phyloP scores from a whole-genome alignment of 2,797 vertebrate species.

The Clarias pachynema region DNA sequence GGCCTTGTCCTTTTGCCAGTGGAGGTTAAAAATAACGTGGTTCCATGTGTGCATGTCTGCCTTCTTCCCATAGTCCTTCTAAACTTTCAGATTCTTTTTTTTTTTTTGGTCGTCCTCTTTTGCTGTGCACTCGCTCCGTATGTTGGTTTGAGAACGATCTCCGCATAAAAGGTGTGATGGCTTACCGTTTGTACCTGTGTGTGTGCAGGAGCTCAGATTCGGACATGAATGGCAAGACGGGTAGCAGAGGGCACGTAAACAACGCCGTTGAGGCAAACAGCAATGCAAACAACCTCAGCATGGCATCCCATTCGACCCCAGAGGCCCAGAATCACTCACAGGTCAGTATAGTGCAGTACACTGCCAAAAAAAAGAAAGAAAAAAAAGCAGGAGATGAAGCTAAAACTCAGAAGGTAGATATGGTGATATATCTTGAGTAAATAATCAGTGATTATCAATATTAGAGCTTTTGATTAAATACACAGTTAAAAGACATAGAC shows the following conservation, averaged over 20 bases:
- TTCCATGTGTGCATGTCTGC: conserved; percentile 42
- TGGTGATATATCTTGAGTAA: neutral
- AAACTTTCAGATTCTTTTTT: neutral
- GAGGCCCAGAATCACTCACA: conserved; percentile 77
- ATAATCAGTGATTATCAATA: neutral
- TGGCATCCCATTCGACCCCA: conserved; percentile 82
- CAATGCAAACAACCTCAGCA: conserved; percentile 75
- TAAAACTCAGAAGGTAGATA: neutral
- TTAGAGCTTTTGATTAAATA: neutral
- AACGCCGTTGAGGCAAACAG: conserved; percentile 71
- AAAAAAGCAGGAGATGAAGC: neutral
- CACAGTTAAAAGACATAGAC: neutral
- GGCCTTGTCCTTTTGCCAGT: conserved; percentile 55
- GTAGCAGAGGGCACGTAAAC: conserved; percentile 69
- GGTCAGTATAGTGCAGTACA: conserved; percentile 71
- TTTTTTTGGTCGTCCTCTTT: neutral
- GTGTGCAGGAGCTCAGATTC: conserved; percentile 67
- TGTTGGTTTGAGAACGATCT: conserved; percentile 18
- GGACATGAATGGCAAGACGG: conserved; percentile 88
- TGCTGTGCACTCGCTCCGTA: neutral
- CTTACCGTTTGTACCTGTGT: conserved; percentile 48
- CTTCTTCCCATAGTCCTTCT: conserved; percentile 47
- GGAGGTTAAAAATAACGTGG: conserved; percentile 57
- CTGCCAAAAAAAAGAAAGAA: neutral
- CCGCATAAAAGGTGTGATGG: conserved; percentile 23